Base-by-base conservation (phyloP, 2,113 vertebrate genomes). In the Carollia perspicillata region DNA sequence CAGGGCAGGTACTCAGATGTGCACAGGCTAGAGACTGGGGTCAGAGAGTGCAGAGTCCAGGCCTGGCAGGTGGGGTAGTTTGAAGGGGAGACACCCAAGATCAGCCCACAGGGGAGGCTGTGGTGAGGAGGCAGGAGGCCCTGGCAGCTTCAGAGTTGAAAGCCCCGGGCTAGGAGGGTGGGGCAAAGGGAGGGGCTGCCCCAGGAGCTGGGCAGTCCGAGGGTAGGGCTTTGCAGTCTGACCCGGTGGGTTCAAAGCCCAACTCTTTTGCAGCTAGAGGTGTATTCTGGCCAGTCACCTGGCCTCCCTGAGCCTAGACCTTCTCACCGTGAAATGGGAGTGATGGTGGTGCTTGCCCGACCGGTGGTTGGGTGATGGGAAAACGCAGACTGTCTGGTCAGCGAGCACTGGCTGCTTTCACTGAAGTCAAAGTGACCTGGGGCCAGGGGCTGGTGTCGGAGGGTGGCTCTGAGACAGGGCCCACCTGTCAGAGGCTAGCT, bases 61-160 rank as follows among this genome's bases (percentile, higher is more conserved):
- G 58, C 33, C 4, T 33, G 26, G 14, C 6, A 23, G 37, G n/a
- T 14, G 14, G 72, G 37, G 53, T 13, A 6, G 14, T 13, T 49
- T 6, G 11, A 44, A 22, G 4, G 18, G 63, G 26, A 40, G 47
- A 68, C 18, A 16, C 22, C 14, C 55, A 26, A 33, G 53, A 42
- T 0, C n/a, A 13, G 20, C 6, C 3, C 11, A 12, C 6, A 6
- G 18, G 42, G 11, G 26, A 23, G 55, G 71, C 55, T 55, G 6
- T 9, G 0, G 11, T 0, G 16, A 60, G 16, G 22, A 17, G 28
- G 37, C 5, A 1, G 1, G 0, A 13, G 28, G 37, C 11, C 5
- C 2, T 0, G 0, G 12, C 33, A 44, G 77, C 63, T 11, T 4
- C 7, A 1, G 42, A 51, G 8, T 47, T 16, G 63, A n/a, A n/a